Percentiles rank a stretch among this genome's conserved stretches.
These are phyloP conservation scores for Albula goreensis DNA, from an alignment of 2,113 vertebrate genomes.

Conservation along the genomic window DNA sequence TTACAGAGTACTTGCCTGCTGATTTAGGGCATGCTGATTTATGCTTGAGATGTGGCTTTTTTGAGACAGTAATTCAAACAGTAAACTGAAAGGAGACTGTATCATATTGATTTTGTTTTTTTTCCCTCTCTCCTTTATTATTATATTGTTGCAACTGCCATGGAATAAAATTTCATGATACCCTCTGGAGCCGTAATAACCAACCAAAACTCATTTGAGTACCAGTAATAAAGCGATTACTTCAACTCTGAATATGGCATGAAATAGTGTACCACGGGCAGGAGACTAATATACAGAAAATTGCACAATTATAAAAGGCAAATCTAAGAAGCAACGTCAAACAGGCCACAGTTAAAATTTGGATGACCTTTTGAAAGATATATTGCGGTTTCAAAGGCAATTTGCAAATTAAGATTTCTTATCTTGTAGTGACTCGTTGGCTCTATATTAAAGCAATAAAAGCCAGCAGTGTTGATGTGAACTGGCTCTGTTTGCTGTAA, in stretches of 20 bases:
- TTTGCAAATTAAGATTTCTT: constrained; percentile 57
- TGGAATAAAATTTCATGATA: constrained; percentile 74
- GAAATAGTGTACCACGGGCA: constrained; percentile 56
- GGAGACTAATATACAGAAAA: constrained; percentile 61
- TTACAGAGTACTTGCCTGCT: not conserved
- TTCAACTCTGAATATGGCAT: constrained; percentile 59
- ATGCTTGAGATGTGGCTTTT: not conserved
- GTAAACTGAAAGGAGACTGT: constrained; percentile 59
- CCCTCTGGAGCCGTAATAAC: constrained; percentile 73
- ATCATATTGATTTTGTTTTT: constrained; percentile 63
- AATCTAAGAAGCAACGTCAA: constrained; percentile 45
- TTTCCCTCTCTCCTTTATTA: constrained; percentile 56
- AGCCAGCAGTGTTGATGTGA: constrained; percentile 34
- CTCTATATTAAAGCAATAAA: constrained; percentile 46
- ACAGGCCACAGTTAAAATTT: constrained; percentile 57
- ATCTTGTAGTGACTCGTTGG: constrained; percentile 69
- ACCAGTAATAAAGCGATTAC: constrained; percentile 70
- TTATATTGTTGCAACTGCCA: constrained; percentile 64
- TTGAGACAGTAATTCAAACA: constrained; percentile 54
- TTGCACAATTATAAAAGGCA: constrained; percentile 55
- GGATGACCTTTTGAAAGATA: constrained; percentile 72
- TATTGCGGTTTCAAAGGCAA: constrained; percentile 38
- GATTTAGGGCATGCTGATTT: not conserved
- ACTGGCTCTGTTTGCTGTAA: constrained; percentile 32
- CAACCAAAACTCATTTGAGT: constrained; percentile 73